Evolutionary conservation across 2,113 vertebrate genomes (phyloP).

Genomic region (Petromus typicus): DNA sequence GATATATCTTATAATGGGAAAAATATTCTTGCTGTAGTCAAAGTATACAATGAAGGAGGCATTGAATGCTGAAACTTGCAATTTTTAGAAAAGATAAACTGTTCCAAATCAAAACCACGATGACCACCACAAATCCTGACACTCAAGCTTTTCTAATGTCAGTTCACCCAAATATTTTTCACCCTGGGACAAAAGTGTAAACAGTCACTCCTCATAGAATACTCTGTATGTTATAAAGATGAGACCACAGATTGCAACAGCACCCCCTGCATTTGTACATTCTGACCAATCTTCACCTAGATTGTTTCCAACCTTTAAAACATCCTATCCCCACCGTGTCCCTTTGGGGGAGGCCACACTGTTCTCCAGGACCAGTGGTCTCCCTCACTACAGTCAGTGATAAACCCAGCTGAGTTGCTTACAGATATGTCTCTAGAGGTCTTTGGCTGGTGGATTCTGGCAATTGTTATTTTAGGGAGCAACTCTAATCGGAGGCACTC

Average conservation of each 20-base stretch:
- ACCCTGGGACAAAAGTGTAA: not conserved
- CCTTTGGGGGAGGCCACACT: not conserved
- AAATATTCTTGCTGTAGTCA: not conserved
- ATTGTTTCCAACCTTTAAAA: not conserved
- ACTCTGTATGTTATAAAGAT: not conserved
- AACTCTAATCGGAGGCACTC: not conserved
- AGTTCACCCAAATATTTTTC: not conserved
- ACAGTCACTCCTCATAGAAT: not conserved
- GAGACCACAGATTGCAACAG: not conserved
- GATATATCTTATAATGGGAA: not conserved
- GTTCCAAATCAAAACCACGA: not conserved
- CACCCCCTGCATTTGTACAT: not conserved
- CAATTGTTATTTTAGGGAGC: not conserved
- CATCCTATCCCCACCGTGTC: not conserved
- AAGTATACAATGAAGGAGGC: not conserved
- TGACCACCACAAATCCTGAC: not conserved
- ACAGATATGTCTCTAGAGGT: not conserved
- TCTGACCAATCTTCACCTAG: not conserved
- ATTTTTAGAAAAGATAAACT: not conserved
- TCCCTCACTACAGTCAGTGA: not conserved
- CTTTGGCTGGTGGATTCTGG: not conserved
- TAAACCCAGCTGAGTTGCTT: not conserved
- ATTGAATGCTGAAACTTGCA: not conserved
- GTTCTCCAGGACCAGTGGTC: fast-evolving
- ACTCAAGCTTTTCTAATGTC: not conserved